Conservation (phyloP, 2,113 vertebrate genomes). For the Chitala chitala region DNA sequence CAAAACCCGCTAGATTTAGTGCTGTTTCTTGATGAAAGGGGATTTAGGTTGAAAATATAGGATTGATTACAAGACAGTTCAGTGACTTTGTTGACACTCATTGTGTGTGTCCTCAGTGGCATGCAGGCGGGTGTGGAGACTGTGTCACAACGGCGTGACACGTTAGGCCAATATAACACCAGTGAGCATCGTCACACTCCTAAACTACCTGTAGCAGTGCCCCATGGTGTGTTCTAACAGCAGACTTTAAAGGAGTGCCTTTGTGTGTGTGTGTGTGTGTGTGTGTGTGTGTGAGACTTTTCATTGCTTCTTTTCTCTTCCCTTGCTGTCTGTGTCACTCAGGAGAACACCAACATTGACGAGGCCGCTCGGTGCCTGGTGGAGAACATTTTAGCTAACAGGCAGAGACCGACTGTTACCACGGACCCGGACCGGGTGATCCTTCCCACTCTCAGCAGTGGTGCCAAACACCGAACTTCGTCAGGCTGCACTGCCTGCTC, state of each 20-base stretch:
- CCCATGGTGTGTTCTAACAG: neutral
- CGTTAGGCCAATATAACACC: too few species aligned
- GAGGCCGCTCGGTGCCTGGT: constrained; percentile 53
- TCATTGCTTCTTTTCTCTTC: neutral
- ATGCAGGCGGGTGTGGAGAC: too few species aligned
- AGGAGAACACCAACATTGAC: constrained; percentile 63
- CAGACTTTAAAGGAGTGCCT: neutral
- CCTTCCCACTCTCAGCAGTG: constrained; percentile 42
- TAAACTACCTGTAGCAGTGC: neutral
- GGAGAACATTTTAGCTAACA: constrained; percentile 55
- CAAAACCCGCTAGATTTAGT: too few species aligned
- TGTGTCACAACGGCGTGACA: too few species aligned
- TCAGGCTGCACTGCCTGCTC: constrained; percentile 42
- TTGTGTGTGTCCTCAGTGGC: too few species aligned
- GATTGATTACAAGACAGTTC: too few species aligned
- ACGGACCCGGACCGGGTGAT: constrained; percentile 44
- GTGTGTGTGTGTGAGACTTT: constrained; percentile 1
- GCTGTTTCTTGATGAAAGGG: too few species aligned
- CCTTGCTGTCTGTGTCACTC: neutral
- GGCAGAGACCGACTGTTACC: constrained; percentile 38
- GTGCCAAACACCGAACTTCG: constrained; percentile 29
- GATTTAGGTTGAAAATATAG: too few species aligned
- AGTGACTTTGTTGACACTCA: too few species aligned
- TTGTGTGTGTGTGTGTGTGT: neutral
- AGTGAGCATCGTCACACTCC: neutral